Percentiles rank a stretch among this genome's conserved stretches.
Evolutionary conservation across 2,888 invertebrate genomes (phyloP).

Genomic region (Patella depressa): DNA sequence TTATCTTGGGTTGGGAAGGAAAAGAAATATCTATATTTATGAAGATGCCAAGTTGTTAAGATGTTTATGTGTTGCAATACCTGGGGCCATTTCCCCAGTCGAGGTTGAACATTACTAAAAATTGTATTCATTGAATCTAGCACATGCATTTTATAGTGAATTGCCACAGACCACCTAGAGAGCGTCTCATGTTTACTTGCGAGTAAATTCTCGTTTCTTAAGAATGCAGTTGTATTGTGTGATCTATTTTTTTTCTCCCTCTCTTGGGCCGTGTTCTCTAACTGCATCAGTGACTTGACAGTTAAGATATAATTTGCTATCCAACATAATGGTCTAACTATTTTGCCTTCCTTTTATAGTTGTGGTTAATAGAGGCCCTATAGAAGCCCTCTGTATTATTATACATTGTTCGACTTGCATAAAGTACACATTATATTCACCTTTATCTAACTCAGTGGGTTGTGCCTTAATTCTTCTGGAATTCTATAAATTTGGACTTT

Average conservation of each 20-base stretch:
- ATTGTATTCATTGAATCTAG: constrained; percentile 1
- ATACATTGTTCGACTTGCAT: no score
- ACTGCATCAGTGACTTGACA: background rate
- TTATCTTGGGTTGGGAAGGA: no score
- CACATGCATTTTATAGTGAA: constrained; percentile 6
- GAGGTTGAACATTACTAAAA: background rate
- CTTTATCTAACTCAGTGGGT: no score
- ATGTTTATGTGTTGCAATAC: background rate
- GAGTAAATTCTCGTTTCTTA: constrained; percentile 5
- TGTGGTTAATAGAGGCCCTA: no score
- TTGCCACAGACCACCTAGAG: constrained; percentile 5
- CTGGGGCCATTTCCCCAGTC: background rate
- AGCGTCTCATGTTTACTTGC: background rate
- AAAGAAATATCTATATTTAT: no score
- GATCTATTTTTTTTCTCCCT: background rate
- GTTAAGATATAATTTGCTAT: background rate
- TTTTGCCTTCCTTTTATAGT: no score
- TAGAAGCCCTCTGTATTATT: no score
- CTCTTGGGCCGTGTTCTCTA: background rate
- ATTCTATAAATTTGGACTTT: no score
- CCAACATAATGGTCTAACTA: no score
- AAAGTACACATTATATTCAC: no score
- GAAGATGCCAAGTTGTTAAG: no score
- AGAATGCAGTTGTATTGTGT: constrained; percentile 10
- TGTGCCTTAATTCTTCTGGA: no score